Conservation (phyloP, 1,140 invertebrate species). For the Leptopilina boulardi region DNA sequence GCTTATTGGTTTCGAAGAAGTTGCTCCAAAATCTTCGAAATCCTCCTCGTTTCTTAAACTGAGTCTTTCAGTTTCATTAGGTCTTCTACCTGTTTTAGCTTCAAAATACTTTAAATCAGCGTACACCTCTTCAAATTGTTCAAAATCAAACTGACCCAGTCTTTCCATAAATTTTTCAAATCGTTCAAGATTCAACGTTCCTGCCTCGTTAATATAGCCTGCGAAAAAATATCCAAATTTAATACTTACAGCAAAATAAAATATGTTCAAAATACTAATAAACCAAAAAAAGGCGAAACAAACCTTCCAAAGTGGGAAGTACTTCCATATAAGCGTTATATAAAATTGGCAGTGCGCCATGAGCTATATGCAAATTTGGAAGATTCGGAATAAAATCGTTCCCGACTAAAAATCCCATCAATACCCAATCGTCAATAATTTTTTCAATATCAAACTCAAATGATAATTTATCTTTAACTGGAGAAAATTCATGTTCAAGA, state of each 20-base stretch:
- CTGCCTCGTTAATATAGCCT: constrained; percentile 96
- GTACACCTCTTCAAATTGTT: constrained; percentile 90
- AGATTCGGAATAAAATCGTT: constrained; percentile 98
- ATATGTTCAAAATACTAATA: no score
- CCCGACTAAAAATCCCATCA: constrained; percentile 97
- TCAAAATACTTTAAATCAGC: constrained; percentile 92
- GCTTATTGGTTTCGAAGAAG: constrained; percentile 54
- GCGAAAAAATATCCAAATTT: constrained; percentile 47
- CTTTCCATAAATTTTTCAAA: constrained; percentile 92
- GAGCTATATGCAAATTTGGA: constrained; percentile 94
- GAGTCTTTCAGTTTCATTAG: constrained; percentile 61
- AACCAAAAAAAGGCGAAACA: constrained; percentile 55
- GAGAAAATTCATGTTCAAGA: constrained; percentile 92
- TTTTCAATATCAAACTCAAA: constrained; percentile 88
- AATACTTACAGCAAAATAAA: no score
- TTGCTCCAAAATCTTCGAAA: constrained; percentile 45
- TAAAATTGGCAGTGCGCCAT: constrained; percentile 90
- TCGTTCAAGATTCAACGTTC: constrained; percentile 87
- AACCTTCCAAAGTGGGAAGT: constrained; percentile 90
- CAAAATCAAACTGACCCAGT: constrained; percentile 86
- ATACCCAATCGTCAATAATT: constrained; percentile 86
- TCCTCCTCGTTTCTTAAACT: constrained; percentile 54
- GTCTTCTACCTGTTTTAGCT: constrained; percentile 81
- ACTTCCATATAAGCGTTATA: constrained; percentile 93
- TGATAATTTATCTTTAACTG: constrained; percentile 82